Percentiles rank a stretch among this genome's conserved stretches.
Conservation (phyloP, 2,888 invertebrate species). For the Andrena bicolor region DNA sequence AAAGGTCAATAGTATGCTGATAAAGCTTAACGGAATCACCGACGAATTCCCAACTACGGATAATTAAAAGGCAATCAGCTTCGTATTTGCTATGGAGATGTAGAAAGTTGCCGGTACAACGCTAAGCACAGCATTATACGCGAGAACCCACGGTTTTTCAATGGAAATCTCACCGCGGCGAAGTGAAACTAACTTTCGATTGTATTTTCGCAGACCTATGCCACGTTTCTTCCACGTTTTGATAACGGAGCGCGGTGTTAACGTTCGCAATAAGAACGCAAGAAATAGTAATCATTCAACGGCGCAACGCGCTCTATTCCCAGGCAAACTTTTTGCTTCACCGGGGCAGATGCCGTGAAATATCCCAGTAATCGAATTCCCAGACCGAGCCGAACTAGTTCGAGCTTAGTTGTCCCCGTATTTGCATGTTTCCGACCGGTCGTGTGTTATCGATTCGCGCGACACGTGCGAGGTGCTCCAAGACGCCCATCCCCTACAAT, state of each 20-base stretch:
- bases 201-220: not conserved
- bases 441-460: slow-evolving; percentile 29
- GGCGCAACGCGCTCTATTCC: not conserved
- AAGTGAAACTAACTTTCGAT: slow-evolving; percentile 2
- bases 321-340: slow-evolving; percentile 10
- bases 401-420: slow-evolving; percentile 35
- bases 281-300: slow-evolving; percentile 14
- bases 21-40: slow-evolving; percentile 10
- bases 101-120: not conserved
- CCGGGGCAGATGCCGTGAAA: slow-evolving; percentile 32
- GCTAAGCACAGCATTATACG: not conserved
- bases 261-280: not conserved
- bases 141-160: not conserved
- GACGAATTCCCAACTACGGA: not conserved
- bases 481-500: slow-evolving; percentile 5
- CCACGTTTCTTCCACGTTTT: not conserved
- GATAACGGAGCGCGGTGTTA: not conserved
- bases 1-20: slow-evolving; percentile 5
- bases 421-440: slow-evolving; percentile 32
- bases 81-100: slow-evolving; percentile 14
- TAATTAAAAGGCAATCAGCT: slow-evolving; percentile 38
- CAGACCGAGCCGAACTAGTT: slow-evolving; percentile 27
- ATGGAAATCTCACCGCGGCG: not conserved
- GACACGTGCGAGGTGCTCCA: slow-evolving; percentile 17
- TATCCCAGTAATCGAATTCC: slow-evolving; percentile 39